Evolutionary conservation across 1,140 invertebrate genomes (phyloP), one percentile per base, ranked within the genome.

Genomic region (Hycleus phaleratus): DNA sequence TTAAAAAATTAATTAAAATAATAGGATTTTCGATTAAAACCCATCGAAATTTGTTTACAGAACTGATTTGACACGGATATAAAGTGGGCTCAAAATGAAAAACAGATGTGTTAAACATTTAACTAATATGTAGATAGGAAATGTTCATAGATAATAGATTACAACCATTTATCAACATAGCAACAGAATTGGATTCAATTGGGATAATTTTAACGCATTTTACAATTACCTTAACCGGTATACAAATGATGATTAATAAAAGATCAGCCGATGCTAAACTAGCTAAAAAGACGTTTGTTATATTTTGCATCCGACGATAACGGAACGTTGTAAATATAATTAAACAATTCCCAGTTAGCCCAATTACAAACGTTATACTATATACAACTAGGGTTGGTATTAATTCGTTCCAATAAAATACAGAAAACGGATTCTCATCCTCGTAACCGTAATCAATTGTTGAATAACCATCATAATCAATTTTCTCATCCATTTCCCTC

Each of bases 271-370:
- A 82, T 3, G 86, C 85, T 25, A 89, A 71, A 64, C 83, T 85
- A 2, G 82, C 81, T 18, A 89, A 72, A 61, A 90, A 88, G 4
- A 87, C 78, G 62, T 90, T 90, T 4, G 86, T 88, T 2, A 85
- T 66, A 50, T 64, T 70, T 53, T 70, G 67, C 68, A 71, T 71
- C 18, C 68, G 58, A 26, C 70, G 24, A 44, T 71, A 70, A 54
- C 61, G 52, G 38, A 64, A 70, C n/a, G 68, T 71, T 2, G 68
- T 67, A 44, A 69, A 75, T 46, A 84, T 79, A 46, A 84, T 83
- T 43, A 84, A 70, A 12, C 68, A 69, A 72, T 86, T 81, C 63
- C 85, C 85, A 8, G 79, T 69, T 26, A 85, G 68, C 43, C 85
- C 85, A 2, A 85, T 66, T 39, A 83, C 62, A 56, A 87, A 77